These are phyloP conservation scores for Cryptocephalus primarius DNA, from an alignment of 2,888 invertebrate genomes.

Conservation along the genomic window DNA sequence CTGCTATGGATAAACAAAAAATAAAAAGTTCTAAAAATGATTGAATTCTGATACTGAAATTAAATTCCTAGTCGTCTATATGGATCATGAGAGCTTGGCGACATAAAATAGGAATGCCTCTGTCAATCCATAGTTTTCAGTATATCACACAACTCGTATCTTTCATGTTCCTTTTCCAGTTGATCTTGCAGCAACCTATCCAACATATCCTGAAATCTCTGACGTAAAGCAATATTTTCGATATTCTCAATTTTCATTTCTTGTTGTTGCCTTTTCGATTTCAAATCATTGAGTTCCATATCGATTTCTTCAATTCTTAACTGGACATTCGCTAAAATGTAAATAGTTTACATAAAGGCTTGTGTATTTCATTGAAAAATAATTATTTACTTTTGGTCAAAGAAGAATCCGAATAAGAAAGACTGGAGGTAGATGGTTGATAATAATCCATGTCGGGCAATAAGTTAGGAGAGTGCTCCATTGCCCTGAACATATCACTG, in stretches of 20 bases:
- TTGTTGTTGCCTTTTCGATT: conserved; percentile 62
- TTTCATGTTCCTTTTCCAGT: conserved; percentile 64
- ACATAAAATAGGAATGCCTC: too few relatives aligned
- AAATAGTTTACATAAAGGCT: neutral
- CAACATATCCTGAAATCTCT: conserved; percentile 65
- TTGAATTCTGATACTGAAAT: too few relatives aligned
- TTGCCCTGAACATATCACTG: conserved; percentile 46
- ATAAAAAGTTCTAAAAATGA: too few relatives aligned
- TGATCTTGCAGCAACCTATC: conserved; percentile 72
- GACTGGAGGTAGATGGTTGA: conserved; percentile 22
- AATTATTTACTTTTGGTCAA: conserved; percentile 21
- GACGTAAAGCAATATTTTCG: conserved; percentile 71
- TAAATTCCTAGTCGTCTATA: too few relatives aligned
- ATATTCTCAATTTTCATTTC: conserved; percentile 75
- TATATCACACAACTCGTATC: conserved; percentile 30
- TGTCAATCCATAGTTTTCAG: conserved; percentile 17
- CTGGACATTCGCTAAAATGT: conserved; percentile 24
- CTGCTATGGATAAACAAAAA: too few relatives aligned
- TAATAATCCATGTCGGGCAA: conserved; percentile 35
- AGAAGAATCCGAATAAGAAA: conserved; percentile 23
- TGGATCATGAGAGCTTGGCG: too few relatives aligned
- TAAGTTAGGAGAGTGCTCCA: conserved; percentile 29
- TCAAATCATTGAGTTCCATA: conserved; percentile 63
- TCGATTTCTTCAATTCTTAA: conserved; percentile 60
- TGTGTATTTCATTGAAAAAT: neutral